phyloP scores from a whole-genome alignment of 2,113 vertebrate species.

The Hydropotes inermis region DNA sequence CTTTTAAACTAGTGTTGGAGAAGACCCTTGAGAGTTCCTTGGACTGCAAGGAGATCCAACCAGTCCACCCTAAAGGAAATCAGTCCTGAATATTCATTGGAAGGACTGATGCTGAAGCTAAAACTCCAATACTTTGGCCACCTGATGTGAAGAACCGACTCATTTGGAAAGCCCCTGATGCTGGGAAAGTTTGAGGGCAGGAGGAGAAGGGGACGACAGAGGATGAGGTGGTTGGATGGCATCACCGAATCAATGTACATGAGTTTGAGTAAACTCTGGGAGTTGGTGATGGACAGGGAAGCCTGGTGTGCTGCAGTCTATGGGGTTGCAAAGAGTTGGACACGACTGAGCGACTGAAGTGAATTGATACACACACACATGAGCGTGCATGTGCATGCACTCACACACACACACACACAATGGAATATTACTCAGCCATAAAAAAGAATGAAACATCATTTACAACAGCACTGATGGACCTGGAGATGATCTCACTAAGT shows the following conservation, averaged over 20 bases:
- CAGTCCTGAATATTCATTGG: neutral
- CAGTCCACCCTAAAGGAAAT: neutral
- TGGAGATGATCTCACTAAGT: neutral
- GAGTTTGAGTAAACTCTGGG: too few species aligned
- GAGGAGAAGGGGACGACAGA: too few species aligned
- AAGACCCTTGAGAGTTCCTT: neutral
- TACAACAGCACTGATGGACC: neutral
- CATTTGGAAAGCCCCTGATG: neutral
- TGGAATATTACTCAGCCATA: neutral
- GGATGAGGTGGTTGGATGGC: too few species aligned
- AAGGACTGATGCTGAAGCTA: neutral
- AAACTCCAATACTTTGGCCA: neutral
- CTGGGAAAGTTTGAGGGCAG: too few species aligned
- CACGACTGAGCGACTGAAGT: too few species aligned
- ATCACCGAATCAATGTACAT: too few species aligned
- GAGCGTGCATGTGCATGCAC: rapidly evolving
- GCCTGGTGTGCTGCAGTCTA: too few species aligned
- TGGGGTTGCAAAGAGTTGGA: too few species aligned
- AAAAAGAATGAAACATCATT: neutral
- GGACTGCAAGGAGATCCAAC: neutral
- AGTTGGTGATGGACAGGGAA: too few species aligned
- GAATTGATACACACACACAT: too few species aligned
- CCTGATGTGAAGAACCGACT: neutral
- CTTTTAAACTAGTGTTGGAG: neutral
- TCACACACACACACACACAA: neutral